phyloP scores from a whole-genome alignment of 2,888 invertebrate species.

The Griposia aprilina region DNA sequence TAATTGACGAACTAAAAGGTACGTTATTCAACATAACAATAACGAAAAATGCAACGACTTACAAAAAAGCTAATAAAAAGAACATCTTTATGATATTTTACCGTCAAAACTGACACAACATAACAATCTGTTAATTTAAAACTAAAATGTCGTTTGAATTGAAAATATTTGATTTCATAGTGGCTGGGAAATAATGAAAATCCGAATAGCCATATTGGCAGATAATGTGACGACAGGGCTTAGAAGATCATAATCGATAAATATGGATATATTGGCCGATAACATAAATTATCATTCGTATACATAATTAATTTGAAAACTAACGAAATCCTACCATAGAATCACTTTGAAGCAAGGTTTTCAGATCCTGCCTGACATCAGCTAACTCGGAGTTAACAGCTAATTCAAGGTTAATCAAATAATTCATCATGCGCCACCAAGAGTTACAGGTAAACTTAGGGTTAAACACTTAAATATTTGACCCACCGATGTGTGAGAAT shows the following conservation, averaged over 20 bases:
- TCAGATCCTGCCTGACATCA: background rate
- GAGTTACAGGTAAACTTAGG: no score
- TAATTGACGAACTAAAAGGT: conserved; percentile 12
- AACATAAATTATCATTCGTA: conserved; percentile 9
- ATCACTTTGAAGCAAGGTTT: background rate
- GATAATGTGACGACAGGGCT: conserved; percentile 37
- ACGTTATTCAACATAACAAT: conserved; percentile 19
- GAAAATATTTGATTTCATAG: conserved; percentile 54
- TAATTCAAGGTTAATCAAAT: no score
- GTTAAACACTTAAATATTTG: no score
- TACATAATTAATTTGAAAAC: background rate
- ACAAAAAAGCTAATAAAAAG: conserved; percentile 20
- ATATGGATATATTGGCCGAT: conserved; percentile 5
- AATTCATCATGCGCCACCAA: no score
- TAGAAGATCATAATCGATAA: conserved; percentile 12
- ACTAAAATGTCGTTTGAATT: conserved; percentile 64
- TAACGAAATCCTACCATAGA: background rate
- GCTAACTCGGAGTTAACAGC: no score
- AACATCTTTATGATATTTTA: conserved; percentile 37
- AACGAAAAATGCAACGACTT: conserved; percentile 9
- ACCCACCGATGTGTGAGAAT: no score
- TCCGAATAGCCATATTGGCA: conserved; percentile 44
- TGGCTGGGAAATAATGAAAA: conserved; percentile 57
- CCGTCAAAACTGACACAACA: conserved; percentile 50
- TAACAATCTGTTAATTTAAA: conserved; percentile 68